These are phyloP conservation scores for Epinotia nisella DNA, from an alignment of 2,888 invertebrate genomes.

Conservation along the genomic window DNA sequence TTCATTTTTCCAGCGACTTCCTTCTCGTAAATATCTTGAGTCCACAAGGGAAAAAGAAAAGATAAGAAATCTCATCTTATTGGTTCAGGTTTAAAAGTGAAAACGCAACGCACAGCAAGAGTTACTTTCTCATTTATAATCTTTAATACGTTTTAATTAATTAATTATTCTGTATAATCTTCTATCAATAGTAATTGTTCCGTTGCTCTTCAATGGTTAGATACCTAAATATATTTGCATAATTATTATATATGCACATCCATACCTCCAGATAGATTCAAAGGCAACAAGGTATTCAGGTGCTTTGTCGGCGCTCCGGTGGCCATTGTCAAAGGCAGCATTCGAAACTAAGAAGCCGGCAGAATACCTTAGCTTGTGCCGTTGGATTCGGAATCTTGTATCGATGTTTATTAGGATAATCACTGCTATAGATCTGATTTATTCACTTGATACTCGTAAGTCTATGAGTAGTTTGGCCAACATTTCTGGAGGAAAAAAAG, in stretches of 20 bases:
- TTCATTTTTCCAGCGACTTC: no score
- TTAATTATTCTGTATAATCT: background rate
- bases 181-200: background rate
- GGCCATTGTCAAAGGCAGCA: slow-evolving; percentile 41
- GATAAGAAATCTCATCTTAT: background rate
- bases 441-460: no score
- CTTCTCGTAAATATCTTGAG: no score
- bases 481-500: no score
- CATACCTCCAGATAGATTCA: background rate
- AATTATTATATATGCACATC: background rate
- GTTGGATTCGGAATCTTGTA: no score
- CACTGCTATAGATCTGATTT: no score
- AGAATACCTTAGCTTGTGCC: slow-evolving; percentile 24
- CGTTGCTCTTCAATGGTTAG: background rate
- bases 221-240: background rate
- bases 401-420: no score
- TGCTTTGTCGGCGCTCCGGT: slow-evolving; percentile 38
- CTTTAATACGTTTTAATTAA: background rate
- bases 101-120: background rate
- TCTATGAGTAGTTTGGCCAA: no score
- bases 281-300: slow-evolving; percentile 23
- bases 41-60: background rate
- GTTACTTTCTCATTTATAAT: background rate
- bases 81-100: background rate
- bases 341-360: slow-evolving; percentile 41